These are phyloP conservation scores for Cassiopea andromeda DNA, from an alignment of 30 jellyfish, hydroid and myxozoan genomes.

Conservation along the genomic window DNA sequence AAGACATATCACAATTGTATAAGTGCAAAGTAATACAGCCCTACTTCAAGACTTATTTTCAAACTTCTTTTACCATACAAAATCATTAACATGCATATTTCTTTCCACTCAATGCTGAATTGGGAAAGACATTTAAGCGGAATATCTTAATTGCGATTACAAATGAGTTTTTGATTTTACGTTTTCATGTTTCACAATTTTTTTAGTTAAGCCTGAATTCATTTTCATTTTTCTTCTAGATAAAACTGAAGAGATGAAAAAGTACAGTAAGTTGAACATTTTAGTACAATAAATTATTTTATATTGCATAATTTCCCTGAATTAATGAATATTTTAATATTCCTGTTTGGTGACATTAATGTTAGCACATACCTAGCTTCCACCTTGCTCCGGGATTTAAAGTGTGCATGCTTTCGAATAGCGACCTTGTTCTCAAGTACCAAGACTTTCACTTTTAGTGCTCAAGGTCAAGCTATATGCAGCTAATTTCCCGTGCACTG, in stretches of 20 bases:
- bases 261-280: constrained; percentile 52
- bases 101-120: no score
- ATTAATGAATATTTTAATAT: no score
- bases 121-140: no score
- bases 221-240: constrained; percentile 20
- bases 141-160: no score
- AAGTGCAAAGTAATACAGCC: no score
- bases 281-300: background rate
- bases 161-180: background rate
- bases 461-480: constrained; percentile 74
- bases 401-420: background rate
- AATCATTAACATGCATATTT: no score
- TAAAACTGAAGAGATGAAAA: constrained; percentile 67
- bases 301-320: no score
- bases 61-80: no score
- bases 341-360: background rate
- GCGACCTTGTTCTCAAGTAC: background rate
- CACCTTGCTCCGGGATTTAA: background rate
- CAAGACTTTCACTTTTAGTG: constrained; percentile 38
- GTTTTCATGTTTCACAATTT: background rate
- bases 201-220: background rate
- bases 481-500: constrained; percentile 82
- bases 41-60: no score
- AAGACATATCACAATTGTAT: no score
- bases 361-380: background rate